Evolutionary conservation across 2,888 invertebrate species (phyloP), one percentile per base, ranked within the genome.

Genomic region (Hirtodrosophila duncani): DNA sequence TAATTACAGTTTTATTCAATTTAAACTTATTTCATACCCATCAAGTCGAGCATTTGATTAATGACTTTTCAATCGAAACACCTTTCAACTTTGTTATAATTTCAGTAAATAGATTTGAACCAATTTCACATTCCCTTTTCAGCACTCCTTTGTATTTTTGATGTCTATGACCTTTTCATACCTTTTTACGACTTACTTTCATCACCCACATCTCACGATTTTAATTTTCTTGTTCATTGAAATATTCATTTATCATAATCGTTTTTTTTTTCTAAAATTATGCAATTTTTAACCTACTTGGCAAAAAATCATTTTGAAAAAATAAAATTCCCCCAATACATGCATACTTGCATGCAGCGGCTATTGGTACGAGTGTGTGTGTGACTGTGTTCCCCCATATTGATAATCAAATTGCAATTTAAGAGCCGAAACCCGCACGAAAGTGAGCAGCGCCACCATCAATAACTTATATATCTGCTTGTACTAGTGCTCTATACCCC

Each of bases 341-440:
- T 34, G 21, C 29, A 8, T 51, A 46, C 30, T 46, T 21, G 26
- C 24, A 34, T 31, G 42, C 36, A 36, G 1, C 6, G 9, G 10
- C 27, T 36, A 38, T 30, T 16, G 23, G 5, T 16, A 10, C 16
- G 29, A 11, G 8, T 29, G 11, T 10, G 8, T 9, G 11, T 29
- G 11, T 29, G 11, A 11, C 9, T 29, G 14, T 21, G 26, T 30
- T 38, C 37, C 11, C 8, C 44, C 56, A 52, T 59, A 59, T 63
- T 58, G 57, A 66, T 74, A 63, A 66, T 70, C 75, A 74, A 56
- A 55, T 18, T 75, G 71, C 71, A 71, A 56, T 71, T 59, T 57
- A 1, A 21, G 41, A 20, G n/a, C 71, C n/a, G n/a, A n/a, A n/a
- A n/a, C n/a, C 67, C 72, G 72, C 70, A 78, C 52, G 14, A 39